Conservation (phyloP, 2,888 invertebrate species). For the Lycaena phlaeas region DNA sequence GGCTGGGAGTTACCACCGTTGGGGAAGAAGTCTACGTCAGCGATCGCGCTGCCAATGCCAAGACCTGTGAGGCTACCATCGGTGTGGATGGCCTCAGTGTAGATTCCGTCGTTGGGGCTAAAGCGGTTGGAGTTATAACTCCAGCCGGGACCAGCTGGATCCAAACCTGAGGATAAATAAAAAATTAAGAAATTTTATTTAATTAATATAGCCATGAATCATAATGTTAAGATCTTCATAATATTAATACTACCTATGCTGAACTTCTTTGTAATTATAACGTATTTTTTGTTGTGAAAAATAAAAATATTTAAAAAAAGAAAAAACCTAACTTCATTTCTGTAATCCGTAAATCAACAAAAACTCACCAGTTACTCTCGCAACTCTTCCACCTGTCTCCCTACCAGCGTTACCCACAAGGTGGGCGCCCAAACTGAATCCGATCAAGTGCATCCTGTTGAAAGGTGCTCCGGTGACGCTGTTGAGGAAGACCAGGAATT, state of each 20-base stretch:
- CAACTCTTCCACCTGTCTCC: conserved; percentile 30
- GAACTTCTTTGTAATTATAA: too few species aligned
- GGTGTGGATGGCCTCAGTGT: conserved; percentile 38
- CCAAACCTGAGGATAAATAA: conserved; percentile 33
- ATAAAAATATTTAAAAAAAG: too few species aligned
- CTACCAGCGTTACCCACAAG: conserved; percentile 49
- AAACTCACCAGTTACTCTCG: conserved; percentile 47
- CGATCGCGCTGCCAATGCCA: conserved; percentile 50
- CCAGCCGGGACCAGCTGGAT: conserved; percentile 56
- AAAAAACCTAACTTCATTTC: too few species aligned
- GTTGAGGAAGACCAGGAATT: conserved; percentile 25
- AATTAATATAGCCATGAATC: too few species aligned
- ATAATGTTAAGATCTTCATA: too few species aligned
- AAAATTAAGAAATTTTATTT: too few species aligned
- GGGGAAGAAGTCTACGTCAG: conserved; percentile 71
- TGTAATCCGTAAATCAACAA: too few species aligned
- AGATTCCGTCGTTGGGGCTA: conserved; percentile 33
- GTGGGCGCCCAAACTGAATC: conserved; percentile 61
- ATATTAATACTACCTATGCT: too few species aligned
- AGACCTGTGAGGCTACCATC: conserved; percentile 1
- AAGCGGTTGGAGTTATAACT: conserved; percentile 30
- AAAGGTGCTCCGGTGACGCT: conserved; percentile 23
- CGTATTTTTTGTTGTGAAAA: too few species aligned
- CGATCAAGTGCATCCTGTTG: conserved; percentile 45
- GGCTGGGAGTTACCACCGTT: conserved; percentile 57